These are phyloP conservation scores for Eleutherodactylus coqui DNA, from an alignment of 2,797 vertebrate species.

Conservation along the genomic window DNA sequence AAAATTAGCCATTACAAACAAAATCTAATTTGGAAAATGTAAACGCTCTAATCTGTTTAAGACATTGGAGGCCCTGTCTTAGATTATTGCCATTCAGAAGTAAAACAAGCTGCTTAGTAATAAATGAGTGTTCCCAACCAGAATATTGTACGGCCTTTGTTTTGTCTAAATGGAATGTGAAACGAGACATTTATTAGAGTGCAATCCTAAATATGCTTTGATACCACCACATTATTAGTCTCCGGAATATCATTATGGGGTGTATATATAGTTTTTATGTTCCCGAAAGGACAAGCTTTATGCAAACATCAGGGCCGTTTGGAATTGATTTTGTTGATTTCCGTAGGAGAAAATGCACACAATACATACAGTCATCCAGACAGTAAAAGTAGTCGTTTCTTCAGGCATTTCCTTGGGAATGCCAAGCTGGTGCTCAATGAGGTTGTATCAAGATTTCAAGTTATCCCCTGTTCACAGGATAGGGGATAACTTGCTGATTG, in stretches of 20 bases:
- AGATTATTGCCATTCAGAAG: constrained; percentile 40
- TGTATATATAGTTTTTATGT: constrained; percentile 24
- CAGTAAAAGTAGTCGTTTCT: not conserved
- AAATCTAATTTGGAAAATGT: constrained; percentile 56
- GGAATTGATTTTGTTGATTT: not conserved
- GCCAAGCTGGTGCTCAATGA: no score
- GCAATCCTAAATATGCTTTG: constrained; percentile 27
- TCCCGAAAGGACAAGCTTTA: constrained; percentile 1
- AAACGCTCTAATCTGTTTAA: constrained; percentile 48
- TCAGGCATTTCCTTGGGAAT: not conserved
- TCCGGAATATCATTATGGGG: constrained; percentile 3
- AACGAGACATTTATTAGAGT: not conserved
- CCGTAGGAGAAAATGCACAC: not conserved
- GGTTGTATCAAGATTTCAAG: no score
- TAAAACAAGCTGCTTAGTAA: constrained; percentile 19
- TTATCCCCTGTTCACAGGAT: no score
- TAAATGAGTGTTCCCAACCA: constrained; percentile 34
- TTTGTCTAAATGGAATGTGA: constrained; percentile 30
- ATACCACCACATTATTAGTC: constrained; percentile 28
- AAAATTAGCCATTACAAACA: constrained; percentile 54
- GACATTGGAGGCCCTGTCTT: constrained; percentile 34
- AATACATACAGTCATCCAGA: not conserved
- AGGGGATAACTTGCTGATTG: no score
- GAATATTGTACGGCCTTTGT: constrained; percentile 40
- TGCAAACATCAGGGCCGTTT: constrained; percentile 7